A percentile compares a stretch with the other conserved stretches of the same genome.
Conservation (phyloP, 2,113 vertebrate genomes). For the Serinus canaria region DNA sequence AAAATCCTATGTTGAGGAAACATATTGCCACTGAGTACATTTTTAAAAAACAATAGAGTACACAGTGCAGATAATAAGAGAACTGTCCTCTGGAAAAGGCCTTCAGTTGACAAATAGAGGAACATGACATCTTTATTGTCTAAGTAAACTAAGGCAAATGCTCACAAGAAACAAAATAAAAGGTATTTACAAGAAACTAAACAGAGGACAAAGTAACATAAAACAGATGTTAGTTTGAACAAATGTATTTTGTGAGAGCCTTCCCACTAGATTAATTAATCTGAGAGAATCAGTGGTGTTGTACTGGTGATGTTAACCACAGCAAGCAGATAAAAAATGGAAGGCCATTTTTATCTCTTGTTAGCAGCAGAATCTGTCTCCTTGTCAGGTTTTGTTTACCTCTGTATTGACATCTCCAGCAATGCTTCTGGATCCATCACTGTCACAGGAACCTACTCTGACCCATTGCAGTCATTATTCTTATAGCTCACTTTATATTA, state of each 20-base stretch:
- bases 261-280: slow-evolving; percentile 66
- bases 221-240: slow-evolving; percentile 54
- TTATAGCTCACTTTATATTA: background rate
- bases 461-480: background rate
- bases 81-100: background rate
- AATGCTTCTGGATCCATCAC: background rate
- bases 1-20: background rate
- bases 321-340: background rate
- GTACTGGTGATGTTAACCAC: background rate
- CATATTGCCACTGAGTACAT: background rate
- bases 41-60: background rate
- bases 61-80: background rate
- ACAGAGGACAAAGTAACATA: background rate
- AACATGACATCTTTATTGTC: background rate
- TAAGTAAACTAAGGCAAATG: background rate
- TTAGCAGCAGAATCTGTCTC: slow-evolving; percentile 43
- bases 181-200: background rate
- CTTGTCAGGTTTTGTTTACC: slow-evolving; percentile 28
- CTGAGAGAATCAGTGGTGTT: background rate
- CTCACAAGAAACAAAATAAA: background rate
- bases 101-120: background rate
- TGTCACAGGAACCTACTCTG: background rate
- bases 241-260: slow-evolving; percentile 27
- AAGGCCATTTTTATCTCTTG: background rate
- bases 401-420: background rate